Evolutionary conservation across 2,888 invertebrate species (phyloP), one percentile per base, ranked within the genome.

Genomic region (Apamea crenata): DNA sequence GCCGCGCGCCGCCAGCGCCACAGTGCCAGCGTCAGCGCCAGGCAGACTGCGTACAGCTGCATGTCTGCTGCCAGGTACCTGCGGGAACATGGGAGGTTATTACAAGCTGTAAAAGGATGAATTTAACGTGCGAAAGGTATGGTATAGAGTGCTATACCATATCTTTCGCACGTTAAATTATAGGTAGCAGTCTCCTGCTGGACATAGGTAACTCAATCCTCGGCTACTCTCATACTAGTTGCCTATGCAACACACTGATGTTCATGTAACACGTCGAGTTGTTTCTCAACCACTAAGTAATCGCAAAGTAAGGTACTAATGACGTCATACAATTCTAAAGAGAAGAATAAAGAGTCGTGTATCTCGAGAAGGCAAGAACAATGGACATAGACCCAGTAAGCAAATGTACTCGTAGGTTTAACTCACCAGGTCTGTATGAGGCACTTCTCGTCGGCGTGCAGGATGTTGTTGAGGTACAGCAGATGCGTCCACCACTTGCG

Each of bases 11-110:
- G 91, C 86, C 90, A 87, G 63, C 94, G 94, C 87, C 90, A 85
- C 87, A 96, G 90, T 69, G 86, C 86, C 86, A 96, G 92, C 80
- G 95, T 95, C 84, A 96, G 92, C 36, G 88, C 86, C 84, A 96
- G 89, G 12, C 94, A 89, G 25, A 85, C 78, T 3, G 94, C 94
- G 93, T 97, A 96, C 79, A 97, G 93, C 91, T 97, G 96, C 94
- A 96, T 96, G 91, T 97, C 96, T 0, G 96, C 96, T 7, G 96
- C 96, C 63, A 97, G 91, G 91, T 96, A 97, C 96, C 96, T 96
- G 91, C 14, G 7, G 18, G 18, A 0, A 29, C 44, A 25, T 3
- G n/a, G 12, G 16, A n/a, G 29, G 8, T 5, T 75, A 18, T 12
- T 25, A 44, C 40, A 32, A 59, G 1, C 16, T 47, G 32, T n/a